Base-by-base conservation (phyloP, 2,888 invertebrate genomes). In the Antheraea assamensis region DNA sequence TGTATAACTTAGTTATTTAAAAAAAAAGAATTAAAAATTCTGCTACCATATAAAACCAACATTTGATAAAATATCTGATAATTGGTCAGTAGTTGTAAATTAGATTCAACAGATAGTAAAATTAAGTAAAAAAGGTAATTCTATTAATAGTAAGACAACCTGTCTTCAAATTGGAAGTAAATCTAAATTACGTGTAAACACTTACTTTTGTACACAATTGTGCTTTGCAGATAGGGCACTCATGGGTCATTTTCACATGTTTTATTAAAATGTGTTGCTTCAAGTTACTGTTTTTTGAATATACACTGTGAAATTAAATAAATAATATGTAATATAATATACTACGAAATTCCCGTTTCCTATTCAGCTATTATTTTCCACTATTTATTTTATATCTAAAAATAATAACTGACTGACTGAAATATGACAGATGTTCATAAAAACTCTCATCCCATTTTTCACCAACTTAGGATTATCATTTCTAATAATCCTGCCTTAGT, bases 211-310 rank as follows among this genome's bases (percentile, higher is more conserved):
- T 88, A 30, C 88, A 87, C 70, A 93, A 77, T 76, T 87, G 81
- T 58, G 88, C 88, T 64, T 83, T 78, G 78, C 94, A 94, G 3
- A 93, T 79, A 17, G 82, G 81, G 79, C 96, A 96, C 68, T 90
- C 85, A 82, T 94, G 95, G 64, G 86, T 95, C 7, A 91, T 79
- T 2, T 93, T 93, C 27, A 93, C 82, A 81, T 96, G 96, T 55
- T 89, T 92, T 2, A 87, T 87, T 74, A 89, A 79, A 74, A 96
- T 90, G 78, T 96, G 96, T 73, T 94, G 91, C 2, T 89, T 92
- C 30, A 96, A 88, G 88, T 96, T 96, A 66, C 90, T 92, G 77
- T 94, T 94, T 76, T 93, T 94, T 8, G 91, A 88, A 83, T 96
- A 96, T 74, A 86, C 85, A 71, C 95, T 93, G 88, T 55, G 88